Conservation (phyloP, 2,113 vertebrate species). For the Sula dactylatra region DNA sequence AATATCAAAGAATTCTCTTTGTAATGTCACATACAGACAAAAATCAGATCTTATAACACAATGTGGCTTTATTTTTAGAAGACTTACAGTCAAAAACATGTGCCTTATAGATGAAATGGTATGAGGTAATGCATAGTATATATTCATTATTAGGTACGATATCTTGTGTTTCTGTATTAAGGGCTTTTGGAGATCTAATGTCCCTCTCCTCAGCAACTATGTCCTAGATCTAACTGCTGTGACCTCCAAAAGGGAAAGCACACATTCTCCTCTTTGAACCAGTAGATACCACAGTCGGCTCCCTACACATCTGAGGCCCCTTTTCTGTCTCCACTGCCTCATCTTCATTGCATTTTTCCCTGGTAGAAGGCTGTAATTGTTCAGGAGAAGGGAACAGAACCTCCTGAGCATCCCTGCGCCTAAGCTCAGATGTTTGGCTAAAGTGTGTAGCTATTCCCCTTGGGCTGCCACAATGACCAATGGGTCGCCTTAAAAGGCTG, state of each 20-base stretch:
- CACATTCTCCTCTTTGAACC: neutral
- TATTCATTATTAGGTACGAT: neutral
- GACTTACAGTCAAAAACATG: neutral
- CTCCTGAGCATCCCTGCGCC: neutral
- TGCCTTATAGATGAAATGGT: neutral
- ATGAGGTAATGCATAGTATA: neutral
- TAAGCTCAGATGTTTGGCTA: neutral
- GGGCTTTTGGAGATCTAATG: neutral
- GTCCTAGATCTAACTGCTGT: neutral
- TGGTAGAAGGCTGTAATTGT: neutral
- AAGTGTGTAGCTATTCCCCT: neutral
- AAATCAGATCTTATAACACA: neutral
- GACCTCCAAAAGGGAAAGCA: accelerated
- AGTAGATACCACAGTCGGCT: neutral
- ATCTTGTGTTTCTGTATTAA: neutral
- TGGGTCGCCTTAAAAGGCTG: neutral
- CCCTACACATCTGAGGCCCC: neutral
- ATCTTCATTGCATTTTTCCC: neutral
- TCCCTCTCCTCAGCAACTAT: neutral
- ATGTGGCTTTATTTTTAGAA: neutral
- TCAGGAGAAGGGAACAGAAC: neutral
- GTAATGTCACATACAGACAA: neutral
- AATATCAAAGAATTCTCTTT: conserved; percentile 6
- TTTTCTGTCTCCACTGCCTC: neutral
- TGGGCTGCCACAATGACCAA: neutral